Conservation (phyloP, 1,140 invertebrate species). For the Papilio helenus region DNA sequence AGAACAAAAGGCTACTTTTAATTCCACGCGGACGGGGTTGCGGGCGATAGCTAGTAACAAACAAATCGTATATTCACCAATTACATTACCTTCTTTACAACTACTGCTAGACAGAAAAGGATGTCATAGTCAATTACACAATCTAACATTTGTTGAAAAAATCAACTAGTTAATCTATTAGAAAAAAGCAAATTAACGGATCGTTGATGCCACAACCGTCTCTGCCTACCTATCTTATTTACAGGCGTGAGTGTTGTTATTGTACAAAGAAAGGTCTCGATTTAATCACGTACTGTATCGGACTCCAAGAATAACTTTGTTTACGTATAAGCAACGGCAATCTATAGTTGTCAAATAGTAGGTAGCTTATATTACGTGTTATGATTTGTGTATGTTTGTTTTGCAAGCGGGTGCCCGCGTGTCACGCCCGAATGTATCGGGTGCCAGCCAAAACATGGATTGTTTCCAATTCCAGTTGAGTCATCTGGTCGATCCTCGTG, state of each 20-base stretch:
- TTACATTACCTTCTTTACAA: no score
- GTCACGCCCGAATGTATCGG: conserved; percentile 4
- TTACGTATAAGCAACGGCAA: conserved; percentile 10
- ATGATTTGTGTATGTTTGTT: conserved; percentile 28
- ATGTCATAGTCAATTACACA: no score
- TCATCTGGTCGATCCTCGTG: conserved; percentile 14
- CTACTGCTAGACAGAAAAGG: no score
- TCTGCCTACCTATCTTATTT: no score
- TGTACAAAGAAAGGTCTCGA: not conserved
- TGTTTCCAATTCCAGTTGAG: conserved; percentile 22
- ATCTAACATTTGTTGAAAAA: no score
- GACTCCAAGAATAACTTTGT: not conserved
- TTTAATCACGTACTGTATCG: not conserved
- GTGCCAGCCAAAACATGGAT: conserved; percentile 31
- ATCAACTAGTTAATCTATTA: no score
- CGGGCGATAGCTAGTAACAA: no score
- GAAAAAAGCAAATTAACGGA: no score
- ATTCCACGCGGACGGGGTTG: no score
- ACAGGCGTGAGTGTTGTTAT: not conserved
- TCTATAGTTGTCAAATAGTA: conserved; percentile 24
- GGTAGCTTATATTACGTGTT: conserved; percentile 10
- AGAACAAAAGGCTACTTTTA: no score
- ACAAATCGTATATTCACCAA: no score
- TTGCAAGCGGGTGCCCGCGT: conserved; percentile 8
- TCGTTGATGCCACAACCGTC: no score